phyloP scores from a whole-genome alignment of 2,113 vertebrate species.

The Ibidorhyncha struthersii region DNA sequence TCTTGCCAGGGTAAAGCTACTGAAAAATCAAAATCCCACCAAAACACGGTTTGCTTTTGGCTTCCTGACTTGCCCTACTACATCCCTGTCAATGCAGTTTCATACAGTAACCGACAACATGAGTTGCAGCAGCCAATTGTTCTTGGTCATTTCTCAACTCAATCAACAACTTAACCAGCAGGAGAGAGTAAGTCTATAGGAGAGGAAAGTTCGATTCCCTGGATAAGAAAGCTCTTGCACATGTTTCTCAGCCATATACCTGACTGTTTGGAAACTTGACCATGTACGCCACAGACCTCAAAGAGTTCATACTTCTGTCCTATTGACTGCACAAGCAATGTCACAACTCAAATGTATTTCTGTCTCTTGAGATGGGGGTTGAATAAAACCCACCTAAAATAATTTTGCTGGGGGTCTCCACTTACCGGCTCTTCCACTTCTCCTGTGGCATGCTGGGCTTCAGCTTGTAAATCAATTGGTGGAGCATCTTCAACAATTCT shows the following conservation, averaged over 20 bases:
- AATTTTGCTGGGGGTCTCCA: neutral
- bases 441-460: constrained; percentile 95
- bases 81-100: neutral
- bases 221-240: neutral
- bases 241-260: neutral
- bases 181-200: neutral
- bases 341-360: neutral
- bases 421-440: constrained; percentile 98
- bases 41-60: neutral
- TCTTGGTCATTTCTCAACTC: neutral
- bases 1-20: neutral
- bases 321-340: neutral
- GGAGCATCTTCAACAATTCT: constrained; percentile 98
- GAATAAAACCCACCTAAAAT: neutral
- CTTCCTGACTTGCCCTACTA: neutral
- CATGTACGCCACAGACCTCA: neutral
- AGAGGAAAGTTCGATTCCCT: neutral
- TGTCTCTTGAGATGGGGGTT: fast-evolving
- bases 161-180: neutral
- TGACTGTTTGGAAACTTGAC: neutral
- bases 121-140: neutral
- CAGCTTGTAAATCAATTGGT: constrained; percentile 96
- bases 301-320: neutral
- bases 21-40: neutral
- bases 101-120: neutral